Evolutionary conservation across 2,888 invertebrate genomes (phyloP).

Genomic region (Diadegma fenestrale): DNA sequence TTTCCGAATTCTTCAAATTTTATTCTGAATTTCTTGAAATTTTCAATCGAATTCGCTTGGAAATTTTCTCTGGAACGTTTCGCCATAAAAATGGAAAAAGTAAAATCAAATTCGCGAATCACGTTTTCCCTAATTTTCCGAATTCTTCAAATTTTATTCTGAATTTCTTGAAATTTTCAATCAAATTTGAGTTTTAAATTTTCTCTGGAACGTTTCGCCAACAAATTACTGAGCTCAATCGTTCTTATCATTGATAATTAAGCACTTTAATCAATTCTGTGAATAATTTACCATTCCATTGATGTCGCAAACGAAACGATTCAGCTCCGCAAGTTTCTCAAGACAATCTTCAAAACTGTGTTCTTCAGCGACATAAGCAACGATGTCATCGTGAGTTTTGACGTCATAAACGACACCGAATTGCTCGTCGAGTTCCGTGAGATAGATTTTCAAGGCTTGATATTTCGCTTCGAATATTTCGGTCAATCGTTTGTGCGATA

Average conservation of each 20-base stretch:
- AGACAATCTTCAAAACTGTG: slow-evolving; percentile 82
- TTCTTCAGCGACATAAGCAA: slow-evolving; percentile 85
- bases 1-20: no score
- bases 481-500: slow-evolving; percentile 86
- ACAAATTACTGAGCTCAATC: not conserved
- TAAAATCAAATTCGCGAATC: not conserved
- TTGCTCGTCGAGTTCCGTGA: slow-evolving; percentile 86
- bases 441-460: slow-evolving; percentile 87
- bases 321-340: slow-evolving; percentile 77
- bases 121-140: not conserved
- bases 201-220: not conserved
- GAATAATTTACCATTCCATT: slow-evolving; percentile 76
- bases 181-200: not conserved
- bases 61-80: no score
- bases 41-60: no score
- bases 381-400: slow-evolving; percentile 85
- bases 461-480: slow-evolving; percentile 86
- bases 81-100: no score
- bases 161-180: no score
- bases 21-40: no score
- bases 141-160: not conserved
- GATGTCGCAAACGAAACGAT: slow-evolving; percentile 75
- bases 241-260: not conserved
- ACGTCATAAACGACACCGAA: slow-evolving; percentile 87
- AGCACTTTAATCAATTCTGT: not conserved